These are phyloP conservation scores for Pentamera pediparva DNA, from an alignment of 53 echinoderm and acorn worm species.

Conservation along the genomic window DNA sequence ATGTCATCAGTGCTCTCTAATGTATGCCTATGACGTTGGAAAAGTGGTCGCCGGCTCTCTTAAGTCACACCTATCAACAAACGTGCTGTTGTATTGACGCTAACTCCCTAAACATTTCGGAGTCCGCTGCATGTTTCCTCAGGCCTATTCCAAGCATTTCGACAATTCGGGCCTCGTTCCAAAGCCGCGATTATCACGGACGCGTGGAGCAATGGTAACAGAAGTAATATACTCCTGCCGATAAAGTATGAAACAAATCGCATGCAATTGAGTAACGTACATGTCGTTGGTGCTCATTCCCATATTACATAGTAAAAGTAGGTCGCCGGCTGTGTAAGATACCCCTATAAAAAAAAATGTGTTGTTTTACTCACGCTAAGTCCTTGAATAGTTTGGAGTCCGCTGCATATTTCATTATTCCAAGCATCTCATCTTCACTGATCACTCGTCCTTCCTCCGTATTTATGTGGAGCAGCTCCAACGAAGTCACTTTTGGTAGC, in stretches of 20 bases:
- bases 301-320: slow-evolving; percentile 8
- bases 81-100: too few relatives aligned
- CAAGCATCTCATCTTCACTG: slow-evolving; percentile 1
- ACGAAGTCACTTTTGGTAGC: slow-evolving; percentile 16
- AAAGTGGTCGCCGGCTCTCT: too few relatives aligned
- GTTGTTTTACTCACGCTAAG: neutral
- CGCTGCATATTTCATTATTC: slow-evolving; percentile 22
- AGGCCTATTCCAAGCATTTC: too few relatives aligned
- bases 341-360: neutral
- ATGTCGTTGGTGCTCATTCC: too few relatives aligned
- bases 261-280: slow-evolving; percentile 9
- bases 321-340: neutral
- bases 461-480: slow-evolving; percentile 10
- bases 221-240: slow-evolving; percentile 4
- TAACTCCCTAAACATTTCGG: too few relatives aligned
- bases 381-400: slow-evolving; percentile 2
- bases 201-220: too few relatives aligned
- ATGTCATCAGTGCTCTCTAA: too few relatives aligned
- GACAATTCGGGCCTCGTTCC: too few relatives aligned
- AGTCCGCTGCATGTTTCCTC: too few relatives aligned
- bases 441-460: slow-evolving; percentile 11
- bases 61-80: neutral
- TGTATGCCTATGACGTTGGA: too few relatives aligned
- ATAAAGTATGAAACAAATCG: slow-evolving; percentile 6
- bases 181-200: too few relatives aligned